A percentile compares a stretch with the other conserved stretches of the same genome.
Evolutionary conservation across 2,888 invertebrate species (phyloP).

Genomic region (Phanerotoma sp.): DNA sequence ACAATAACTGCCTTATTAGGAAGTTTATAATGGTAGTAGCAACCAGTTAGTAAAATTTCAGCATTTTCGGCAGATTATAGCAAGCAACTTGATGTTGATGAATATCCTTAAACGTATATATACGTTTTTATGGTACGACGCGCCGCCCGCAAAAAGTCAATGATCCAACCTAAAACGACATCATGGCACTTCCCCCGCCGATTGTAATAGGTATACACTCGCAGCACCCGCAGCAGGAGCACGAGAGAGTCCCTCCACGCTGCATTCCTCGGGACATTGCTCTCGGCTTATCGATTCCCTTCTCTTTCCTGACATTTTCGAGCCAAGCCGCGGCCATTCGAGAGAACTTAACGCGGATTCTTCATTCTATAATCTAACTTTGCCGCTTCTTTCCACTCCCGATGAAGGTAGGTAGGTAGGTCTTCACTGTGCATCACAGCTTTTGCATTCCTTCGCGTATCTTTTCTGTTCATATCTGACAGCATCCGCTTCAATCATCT

Average conservation of each 20-base stretch:
- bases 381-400: constrained; percentile 14
- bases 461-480: background rate
- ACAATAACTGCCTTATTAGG: too few relatives aligned
- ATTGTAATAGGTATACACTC: background rate
- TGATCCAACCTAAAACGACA: background rate
- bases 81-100: too few relatives aligned
- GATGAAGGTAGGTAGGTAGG: constrained; percentile 5
- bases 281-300: constrained; percentile 29
- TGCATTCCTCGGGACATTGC: constrained; percentile 30
- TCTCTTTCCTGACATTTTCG: constrained; percentile 32
- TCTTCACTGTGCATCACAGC: background rate
- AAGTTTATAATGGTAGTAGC: too few relatives aligned
- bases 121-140: background rate
- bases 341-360: constrained; percentile 23
- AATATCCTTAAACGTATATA: background rate
- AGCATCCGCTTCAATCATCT: constrained; percentile 8
- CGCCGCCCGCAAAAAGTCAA: background rate
- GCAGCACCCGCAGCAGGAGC: constrained; percentile 22
- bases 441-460: constrained; percentile 16
- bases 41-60: too few relatives aligned
- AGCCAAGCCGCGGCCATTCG: constrained; percentile 21
- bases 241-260: constrained; percentile 23
- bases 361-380: constrained; percentile 21
- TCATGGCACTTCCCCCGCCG: too few relatives aligned
- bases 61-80: too few relatives aligned